These are phyloP conservation scores for Gallinago stenura DNA, from an alignment of 2,797 vertebrate species.

Conservation along the genomic window DNA sequence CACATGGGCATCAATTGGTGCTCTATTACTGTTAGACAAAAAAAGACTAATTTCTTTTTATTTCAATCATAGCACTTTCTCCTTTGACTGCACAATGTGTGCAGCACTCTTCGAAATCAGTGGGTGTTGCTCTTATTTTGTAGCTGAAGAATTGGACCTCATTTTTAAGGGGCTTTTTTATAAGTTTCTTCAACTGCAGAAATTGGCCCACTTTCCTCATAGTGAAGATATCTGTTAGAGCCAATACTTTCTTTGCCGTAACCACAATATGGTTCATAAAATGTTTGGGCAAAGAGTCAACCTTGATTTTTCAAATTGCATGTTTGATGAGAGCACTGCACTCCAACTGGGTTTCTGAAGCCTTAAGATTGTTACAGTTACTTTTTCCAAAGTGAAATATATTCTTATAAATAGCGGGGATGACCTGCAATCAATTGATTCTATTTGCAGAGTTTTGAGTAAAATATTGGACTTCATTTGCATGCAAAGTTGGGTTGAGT, in stretches of 20 bases:
- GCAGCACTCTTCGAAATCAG: background rate
- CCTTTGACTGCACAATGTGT: background rate
- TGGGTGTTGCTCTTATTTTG: background rate
- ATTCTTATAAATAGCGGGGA: background rate
- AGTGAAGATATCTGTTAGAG: background rate
- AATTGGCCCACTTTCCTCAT: background rate
- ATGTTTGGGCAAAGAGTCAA: background rate
- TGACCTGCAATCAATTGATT: background rate
- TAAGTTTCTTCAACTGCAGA: background rate
- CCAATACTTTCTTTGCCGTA: background rate
- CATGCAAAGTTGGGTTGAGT: background rate
- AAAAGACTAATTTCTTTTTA: background rate
- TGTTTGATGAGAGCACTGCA: background rate
- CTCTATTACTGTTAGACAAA: background rate
- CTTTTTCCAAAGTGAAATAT: background rate
- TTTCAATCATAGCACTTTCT: background rate
- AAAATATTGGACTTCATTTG: background rate
- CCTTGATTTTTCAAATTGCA: background rate
- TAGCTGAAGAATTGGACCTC: background rate
- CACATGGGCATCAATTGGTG: background rate
- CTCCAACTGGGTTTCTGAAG: background rate
- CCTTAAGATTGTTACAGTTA: background rate
- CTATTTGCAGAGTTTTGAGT: background rate
- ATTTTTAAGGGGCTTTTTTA: background rate
- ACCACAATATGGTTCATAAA: background rate